A percentile compares a stretch with the other conserved stretches of the same genome.
Evolutionary conservation across 1,140 invertebrate species (phyloP).

Genomic region (Scaptomyza graminum): DNA sequence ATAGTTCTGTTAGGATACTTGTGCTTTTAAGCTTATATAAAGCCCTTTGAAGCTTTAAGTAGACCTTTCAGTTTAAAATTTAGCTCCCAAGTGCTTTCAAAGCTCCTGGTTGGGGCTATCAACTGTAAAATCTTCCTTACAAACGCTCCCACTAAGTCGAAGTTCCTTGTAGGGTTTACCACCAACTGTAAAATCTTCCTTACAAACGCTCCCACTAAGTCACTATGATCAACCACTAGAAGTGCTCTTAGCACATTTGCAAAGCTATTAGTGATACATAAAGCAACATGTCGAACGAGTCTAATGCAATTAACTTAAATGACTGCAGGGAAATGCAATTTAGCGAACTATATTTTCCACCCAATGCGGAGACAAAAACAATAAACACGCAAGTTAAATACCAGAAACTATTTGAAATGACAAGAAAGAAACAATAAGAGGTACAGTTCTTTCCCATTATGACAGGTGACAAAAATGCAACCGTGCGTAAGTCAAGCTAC

Average conservation of each 20-base stretch:
- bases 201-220: too few species aligned
- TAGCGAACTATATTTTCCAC: conserved; percentile 41
- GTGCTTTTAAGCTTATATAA: too few species aligned
- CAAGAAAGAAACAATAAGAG: conserved; percentile 10
- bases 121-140: too few species aligned
- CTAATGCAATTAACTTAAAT: conserved; percentile 60
- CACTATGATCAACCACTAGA: neutral
- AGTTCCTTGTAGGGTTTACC: too few species aligned
- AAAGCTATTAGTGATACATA: conserved; percentile 21
- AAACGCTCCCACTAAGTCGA: too few species aligned
- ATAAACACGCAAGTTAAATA: conserved; percentile 28
- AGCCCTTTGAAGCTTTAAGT: too few species aligned
- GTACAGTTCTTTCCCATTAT: conserved; percentile 22
- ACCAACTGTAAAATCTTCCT: too few species aligned
- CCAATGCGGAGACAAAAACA: conserved; percentile 30
- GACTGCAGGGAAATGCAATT: conserved; percentile 49
- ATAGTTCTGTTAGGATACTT: too few species aligned
- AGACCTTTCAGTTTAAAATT: too few species aligned
- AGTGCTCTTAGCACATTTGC: conserved; percentile 9
- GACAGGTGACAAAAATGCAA: conserved; percentile 54
- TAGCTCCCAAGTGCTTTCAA: too few species aligned
- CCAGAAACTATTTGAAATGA: conserved; percentile 20
- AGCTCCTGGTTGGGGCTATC: too few species aligned
- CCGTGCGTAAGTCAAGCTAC: conserved; percentile 43
- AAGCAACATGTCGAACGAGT: conserved; percentile 55